Base-by-base conservation (phyloP, 2,888 invertebrate genomes). In the Elegia similella region DNA sequence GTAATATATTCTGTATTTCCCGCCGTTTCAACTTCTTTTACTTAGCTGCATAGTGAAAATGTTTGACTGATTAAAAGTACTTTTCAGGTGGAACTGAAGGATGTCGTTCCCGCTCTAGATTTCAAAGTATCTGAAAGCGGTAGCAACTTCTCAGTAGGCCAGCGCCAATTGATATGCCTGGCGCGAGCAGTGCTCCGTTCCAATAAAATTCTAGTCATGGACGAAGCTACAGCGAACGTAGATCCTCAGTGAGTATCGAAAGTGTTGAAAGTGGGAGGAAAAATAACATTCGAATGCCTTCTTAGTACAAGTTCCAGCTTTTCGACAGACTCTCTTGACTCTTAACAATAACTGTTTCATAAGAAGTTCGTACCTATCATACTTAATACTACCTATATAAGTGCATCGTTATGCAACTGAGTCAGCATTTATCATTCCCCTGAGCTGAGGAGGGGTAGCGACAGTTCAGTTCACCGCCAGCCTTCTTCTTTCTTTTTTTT, bases 161-260 rank as follows among this genome's bases (percentile, higher is more conserved):
- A 97, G 76, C 87, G 96, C 32, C 97, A 97, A 78, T 86, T 97
- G 59, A 92, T 97, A 57, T 97, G 96, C 72, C 84, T 97, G 58
- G 96, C 96, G 0, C 89, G 97, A 57, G 96, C 97, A 0, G 93
- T 97, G 56, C 86, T 97, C 7, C 89, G 95, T 53, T 94, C 94
- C 59, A 96, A 96, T 75, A 93, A 90, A 59, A 93, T 97, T 54
- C 90, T 97, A 1, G 93, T 93, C 42, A 88, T 93, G 92, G 93
- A 93, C 63, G 93, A 93, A 73, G 93, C 93, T 7, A 93, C 92
- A 1, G 93, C 93, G 38, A 93, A 92, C 68, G 92, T 92, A 0
- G 93, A 93, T 70, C 92, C 93, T n/a, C 88, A 92, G 93, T 95
- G 75, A 93, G 93, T 89, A 58, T 32, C 7, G 13, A 42, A 53